Conservation (phyloP, 1,140 invertebrate genomes). For the Brachionus angularis region DNA sequence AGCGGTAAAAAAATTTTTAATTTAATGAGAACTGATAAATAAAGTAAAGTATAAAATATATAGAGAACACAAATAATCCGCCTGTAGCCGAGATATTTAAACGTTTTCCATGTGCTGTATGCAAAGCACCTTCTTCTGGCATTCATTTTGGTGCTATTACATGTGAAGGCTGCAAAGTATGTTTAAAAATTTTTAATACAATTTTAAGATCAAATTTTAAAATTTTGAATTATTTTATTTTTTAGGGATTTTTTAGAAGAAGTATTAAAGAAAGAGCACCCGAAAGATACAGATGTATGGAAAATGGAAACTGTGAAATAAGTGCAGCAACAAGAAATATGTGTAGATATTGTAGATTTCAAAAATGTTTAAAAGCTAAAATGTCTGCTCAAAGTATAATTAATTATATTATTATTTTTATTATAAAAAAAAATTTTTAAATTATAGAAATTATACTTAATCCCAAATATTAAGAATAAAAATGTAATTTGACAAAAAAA, state of each 20-base stretch:
- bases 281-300: constrained; percentile 42
- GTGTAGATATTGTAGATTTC: constrained; percentile 91
- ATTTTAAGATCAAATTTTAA: no score
- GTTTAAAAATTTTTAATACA: constrained; percentile 43
- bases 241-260: constrained; percentile 45
- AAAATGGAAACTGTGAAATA: constrained; percentile 44
- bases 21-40: no score
- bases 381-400: constrained; percentile 91
- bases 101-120: constrained; percentile 64
- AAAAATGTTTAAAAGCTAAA: constrained; percentile 95
- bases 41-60: background rate
- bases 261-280: constrained; percentile 44
- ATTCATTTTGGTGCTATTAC: constrained; percentile 95
- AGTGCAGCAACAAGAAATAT: constrained; percentile 66
- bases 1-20: constrained; percentile 80
- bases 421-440: background rate
- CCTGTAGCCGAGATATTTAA: constrained; percentile 43
- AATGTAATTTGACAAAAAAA: no score
- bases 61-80: constrained; percentile 28
- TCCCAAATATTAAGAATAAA: no score
- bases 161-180: constrained; percentile 94
- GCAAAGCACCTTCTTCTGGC: constrained; percentile 86
- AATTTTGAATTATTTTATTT: background rate
- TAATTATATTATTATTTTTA: background rate
- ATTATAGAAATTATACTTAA: no score